Percentiles rank a stretch among this genome's conserved stretches.
These are phyloP conservation scores for Sigmodon hispidus DNA, from an alignment of 2,113 vertebrate genomes.

Conservation along the genomic window DNA sequence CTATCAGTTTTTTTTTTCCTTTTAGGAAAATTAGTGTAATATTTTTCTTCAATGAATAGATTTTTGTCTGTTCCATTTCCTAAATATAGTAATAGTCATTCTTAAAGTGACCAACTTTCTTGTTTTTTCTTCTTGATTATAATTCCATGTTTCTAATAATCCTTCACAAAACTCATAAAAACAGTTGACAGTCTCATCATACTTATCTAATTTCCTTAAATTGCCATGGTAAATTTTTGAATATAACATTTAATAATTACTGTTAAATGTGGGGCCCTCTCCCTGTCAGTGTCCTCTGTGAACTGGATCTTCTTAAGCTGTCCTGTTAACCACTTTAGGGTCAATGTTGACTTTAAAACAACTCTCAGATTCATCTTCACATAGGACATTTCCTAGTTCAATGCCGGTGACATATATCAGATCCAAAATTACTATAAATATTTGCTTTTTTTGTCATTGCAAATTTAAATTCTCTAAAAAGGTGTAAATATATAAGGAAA, in stretches of 20 bases:
- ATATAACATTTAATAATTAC: conserved; percentile 39
- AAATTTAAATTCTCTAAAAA: conserved; percentile 64
- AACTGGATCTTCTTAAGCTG: conserved; percentile 29
- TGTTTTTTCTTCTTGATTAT: background rate
- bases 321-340: background rate
- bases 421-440: conserved; percentile 44
- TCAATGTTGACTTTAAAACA: conserved; percentile 45
- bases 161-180: conserved; percentile 42
- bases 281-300: background rate
- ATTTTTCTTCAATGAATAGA: conserved; percentile 47
- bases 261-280: background rate
- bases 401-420: background rate
- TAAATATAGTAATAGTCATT: conserved; percentile 16
- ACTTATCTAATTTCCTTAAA: conserved; percentile 4
- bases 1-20: background rate
- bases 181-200: background rate
- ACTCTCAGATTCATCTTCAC: conserved; percentile 46
- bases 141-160: conserved; percentile 59
- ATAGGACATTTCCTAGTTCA: conserved; percentile 45
- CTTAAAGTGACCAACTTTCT: conserved; percentile 66
- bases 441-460: conserved; percentile 57
- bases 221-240: conserved; percentile 13
- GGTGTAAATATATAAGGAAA: conserved; percentile 55
- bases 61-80: background rate
- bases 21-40: background rate